phyloP scores from a whole-genome alignment of 1,140 invertebrate species.

The Zaprionus capensis region DNA sequence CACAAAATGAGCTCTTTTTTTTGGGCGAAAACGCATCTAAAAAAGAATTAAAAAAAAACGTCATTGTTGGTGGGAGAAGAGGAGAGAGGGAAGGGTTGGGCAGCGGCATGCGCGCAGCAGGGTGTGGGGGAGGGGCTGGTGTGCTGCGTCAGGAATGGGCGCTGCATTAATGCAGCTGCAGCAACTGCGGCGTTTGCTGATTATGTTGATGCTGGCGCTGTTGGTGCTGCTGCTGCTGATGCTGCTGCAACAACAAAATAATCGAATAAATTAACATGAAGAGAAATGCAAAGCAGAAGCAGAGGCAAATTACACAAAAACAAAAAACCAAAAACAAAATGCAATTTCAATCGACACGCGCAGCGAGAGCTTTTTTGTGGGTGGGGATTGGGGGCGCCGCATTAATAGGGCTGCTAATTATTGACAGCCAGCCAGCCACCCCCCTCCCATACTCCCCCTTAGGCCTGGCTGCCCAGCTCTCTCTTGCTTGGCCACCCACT shows the following conservation, averaged over 20 bases:
- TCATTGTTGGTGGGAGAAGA: background rate
- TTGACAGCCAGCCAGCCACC: constrained; percentile 41
- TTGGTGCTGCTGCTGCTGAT: constrained; percentile 49
- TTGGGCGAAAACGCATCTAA: constrained; percentile 60
- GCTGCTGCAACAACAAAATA: constrained; percentile 70
- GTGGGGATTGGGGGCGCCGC: constrained; percentile 28
- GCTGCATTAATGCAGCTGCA: constrained; percentile 34
- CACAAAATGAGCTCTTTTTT: constrained; percentile 35
- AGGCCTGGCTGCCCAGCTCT: background rate
- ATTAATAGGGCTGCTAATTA: constrained; percentile 77
- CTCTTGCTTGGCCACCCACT: background rate
- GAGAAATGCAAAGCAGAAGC: constrained; percentile 1
- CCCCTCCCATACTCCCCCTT: constrained; percentile 1
- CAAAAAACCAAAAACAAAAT: constrained; percentile 26
- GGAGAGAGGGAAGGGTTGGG: too few relatives aligned
- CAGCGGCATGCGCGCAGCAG: too few relatives aligned
- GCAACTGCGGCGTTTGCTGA: constrained; percentile 38
- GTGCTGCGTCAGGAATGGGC: background rate
- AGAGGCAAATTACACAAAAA: constrained; percentile 21
- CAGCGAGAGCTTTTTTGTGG: constrained; percentile 14
- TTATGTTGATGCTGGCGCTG: constrained; percentile 69
- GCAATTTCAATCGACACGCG: constrained; percentile 63
- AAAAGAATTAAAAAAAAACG: constrained; percentile 55
- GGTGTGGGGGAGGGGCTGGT: background rate
- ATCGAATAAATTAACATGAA: constrained; percentile 70